A percentile compares a stretch with the other conserved stretches of the same genome.
phyloP scores from a whole-genome alignment of 1,140 invertebrate species.

The Cydia strobilella region DNA sequence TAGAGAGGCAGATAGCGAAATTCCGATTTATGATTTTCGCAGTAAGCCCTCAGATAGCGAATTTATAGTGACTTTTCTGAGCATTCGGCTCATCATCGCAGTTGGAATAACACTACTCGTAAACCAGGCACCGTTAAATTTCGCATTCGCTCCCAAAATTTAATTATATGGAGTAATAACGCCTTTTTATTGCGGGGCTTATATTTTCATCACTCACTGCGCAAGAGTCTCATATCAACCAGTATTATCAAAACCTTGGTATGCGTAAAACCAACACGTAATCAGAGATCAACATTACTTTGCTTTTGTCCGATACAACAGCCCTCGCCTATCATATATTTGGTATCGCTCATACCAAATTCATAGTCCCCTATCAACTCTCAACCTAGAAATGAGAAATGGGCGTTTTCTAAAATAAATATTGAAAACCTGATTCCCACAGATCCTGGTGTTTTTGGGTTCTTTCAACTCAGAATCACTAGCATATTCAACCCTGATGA shows the following conservation, averaged over 20 bases:
- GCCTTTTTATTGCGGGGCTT: constrained; percentile 20
- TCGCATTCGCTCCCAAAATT: constrained; percentile 24
- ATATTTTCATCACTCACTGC: not conserved
- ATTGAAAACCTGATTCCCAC: too few relatives aligned
- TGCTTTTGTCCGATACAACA: not conserved
- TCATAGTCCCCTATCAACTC: constrained; percentile 3
- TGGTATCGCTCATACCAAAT: not conserved
- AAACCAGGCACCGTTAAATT: constrained; percentile 20
- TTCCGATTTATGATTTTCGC: too few relatives aligned
- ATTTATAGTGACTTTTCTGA: not conserved
- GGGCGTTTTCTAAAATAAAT: too few relatives aligned
- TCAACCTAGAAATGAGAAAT: not conserved
- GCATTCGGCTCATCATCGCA: not conserved
- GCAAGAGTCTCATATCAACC: not conserved
- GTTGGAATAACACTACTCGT: not conserved
- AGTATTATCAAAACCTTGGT: not conserved
- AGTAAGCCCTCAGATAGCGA: too few relatives aligned
- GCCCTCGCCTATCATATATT: too few relatives aligned
- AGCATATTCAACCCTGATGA: too few relatives aligned
- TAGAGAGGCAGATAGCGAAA: too few relatives aligned
- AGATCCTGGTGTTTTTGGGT: too few relatives aligned
- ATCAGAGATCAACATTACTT: not conserved
- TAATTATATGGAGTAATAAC: constrained; percentile 32
- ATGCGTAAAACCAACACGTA: not conserved
- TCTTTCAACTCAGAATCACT: too few relatives aligned